phyloP scores from a whole-genome alignment of 2,113 vertebrate species.

The Sturnira hondurensis region DNA sequence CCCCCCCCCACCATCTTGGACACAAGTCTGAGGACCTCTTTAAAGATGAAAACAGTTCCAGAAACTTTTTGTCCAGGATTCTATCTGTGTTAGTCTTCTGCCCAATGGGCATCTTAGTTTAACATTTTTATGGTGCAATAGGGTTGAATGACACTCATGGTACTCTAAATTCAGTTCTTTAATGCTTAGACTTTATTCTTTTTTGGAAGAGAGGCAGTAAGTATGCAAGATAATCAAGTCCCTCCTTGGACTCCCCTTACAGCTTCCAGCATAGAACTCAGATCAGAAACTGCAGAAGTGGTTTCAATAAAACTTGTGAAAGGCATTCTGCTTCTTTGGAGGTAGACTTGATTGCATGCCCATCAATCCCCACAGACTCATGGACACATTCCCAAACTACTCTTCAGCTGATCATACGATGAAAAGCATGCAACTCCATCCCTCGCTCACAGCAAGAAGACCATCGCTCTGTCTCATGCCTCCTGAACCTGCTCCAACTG shows the following conservation, averaged over 20 bases:
- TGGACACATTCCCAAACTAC: not conserved
- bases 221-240: conserved; percentile 16
- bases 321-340: not conserved
- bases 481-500: not conserved
- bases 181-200: conserved; percentile 43
- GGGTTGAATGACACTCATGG: conserved; percentile 30
- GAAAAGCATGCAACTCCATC: not conserved
- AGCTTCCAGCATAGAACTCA: conserved; percentile 47
- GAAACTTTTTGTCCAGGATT: conserved; percentile 19
- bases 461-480: not conserved
- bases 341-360: not conserved
- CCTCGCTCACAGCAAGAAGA: not conserved
- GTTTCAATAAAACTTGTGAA: not conserved
- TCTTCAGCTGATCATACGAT: not conserved
- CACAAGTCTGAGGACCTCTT: conserved; percentile 32
- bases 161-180: conserved; percentile 37
- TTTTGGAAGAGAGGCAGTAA: conserved; percentile 48
- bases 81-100: conserved; percentile 18
- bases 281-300: conserved; percentile 15
- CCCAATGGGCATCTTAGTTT: conserved; percentile 49
- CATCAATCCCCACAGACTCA: not conserved
- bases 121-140: conserved; percentile 10
- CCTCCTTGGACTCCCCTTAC: not conserved
- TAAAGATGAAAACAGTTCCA: conserved; percentile 18
- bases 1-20: not conserved